Conservation (phyloP, 2,797 vertebrate species). For the Hylomyscus alleni region DNA sequence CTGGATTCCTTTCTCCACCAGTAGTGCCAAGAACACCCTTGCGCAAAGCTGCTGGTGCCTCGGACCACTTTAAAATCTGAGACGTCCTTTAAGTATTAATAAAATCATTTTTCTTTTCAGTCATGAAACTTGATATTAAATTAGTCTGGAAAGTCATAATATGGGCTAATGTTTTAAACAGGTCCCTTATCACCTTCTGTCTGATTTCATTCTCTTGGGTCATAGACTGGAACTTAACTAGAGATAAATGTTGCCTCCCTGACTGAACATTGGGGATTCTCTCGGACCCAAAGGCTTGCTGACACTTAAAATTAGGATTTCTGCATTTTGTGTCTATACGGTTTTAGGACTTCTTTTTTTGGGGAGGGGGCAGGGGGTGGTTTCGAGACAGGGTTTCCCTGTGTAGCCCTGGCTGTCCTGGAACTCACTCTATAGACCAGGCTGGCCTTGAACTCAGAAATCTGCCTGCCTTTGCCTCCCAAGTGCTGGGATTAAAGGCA, state of each 20-base stretch:
- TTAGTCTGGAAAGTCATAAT: background rate
- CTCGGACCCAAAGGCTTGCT: background rate
- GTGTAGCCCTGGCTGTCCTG: too few relatives aligned
- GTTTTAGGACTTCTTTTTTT: background rate
- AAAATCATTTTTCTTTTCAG: background rate
- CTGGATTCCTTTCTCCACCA: background rate
- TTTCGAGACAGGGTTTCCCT: too few relatives aligned
- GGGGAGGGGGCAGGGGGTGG: too few relatives aligned
- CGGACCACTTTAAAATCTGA: background rate
- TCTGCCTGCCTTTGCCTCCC: too few relatives aligned
- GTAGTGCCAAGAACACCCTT: background rate
- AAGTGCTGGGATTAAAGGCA: too few relatives aligned
- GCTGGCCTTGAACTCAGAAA: too few relatives aligned
- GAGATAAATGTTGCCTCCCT: background rate
- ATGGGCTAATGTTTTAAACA: background rate
- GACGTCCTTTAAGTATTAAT: background rate
- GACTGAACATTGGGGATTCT: background rate
- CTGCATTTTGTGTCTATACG: background rate
- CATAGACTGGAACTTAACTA: background rate
- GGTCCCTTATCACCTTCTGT: background rate
- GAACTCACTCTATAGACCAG: too few relatives aligned
- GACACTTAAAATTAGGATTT: background rate
- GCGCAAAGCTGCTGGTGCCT: background rate
- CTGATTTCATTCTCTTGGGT: background rate
- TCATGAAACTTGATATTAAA: background rate